These are phyloP conservation scores for Sebastes trivittatus DNA, from an alignment of 2,797 vertebrate species.

Conservation along the genomic window DNA sequence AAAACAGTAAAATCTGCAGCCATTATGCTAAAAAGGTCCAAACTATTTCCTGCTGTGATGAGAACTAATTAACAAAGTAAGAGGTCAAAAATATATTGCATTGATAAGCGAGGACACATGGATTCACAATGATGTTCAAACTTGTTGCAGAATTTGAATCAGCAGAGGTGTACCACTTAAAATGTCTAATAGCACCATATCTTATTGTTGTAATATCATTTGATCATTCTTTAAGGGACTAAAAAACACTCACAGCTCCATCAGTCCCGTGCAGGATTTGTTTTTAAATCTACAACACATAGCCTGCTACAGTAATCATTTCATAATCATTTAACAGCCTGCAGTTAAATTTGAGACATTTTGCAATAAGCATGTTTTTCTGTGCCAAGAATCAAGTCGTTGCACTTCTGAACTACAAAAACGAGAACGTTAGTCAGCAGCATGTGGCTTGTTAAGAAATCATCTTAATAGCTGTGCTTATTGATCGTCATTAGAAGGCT, in stretches of 20 bases:
- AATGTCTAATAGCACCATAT: neutral
- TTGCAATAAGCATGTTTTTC: constrained; percentile 2
- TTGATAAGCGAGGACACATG: neutral
- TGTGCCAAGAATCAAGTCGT: constrained; percentile 8
- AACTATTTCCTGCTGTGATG: neutral
- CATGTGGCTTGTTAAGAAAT: constrained; percentile 79
- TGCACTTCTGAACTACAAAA: constrained; percentile 44
- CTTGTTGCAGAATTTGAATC: neutral
- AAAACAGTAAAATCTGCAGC: neutral
- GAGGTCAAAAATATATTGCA: neutral
- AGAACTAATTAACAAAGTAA: neutral
- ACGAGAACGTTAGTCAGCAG: constrained; percentile 73
- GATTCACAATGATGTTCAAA: neutral
- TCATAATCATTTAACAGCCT: constrained; percentile 3
- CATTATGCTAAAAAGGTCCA: neutral
- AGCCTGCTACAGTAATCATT: neutral
- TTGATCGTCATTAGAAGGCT: constrained; percentile 81
- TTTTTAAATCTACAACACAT: neutral
- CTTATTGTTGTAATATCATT: neutral
- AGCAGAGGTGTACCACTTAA: neutral
- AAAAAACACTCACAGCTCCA: neutral
- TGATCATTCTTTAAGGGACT: neutral
- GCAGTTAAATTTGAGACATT: neutral
- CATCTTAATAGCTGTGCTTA: constrained; percentile 78
- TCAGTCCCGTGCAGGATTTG: neutral